phyloP scores from a whole-genome alignment of 2,888 invertebrate species.

The Chrysolina americana region DNA sequence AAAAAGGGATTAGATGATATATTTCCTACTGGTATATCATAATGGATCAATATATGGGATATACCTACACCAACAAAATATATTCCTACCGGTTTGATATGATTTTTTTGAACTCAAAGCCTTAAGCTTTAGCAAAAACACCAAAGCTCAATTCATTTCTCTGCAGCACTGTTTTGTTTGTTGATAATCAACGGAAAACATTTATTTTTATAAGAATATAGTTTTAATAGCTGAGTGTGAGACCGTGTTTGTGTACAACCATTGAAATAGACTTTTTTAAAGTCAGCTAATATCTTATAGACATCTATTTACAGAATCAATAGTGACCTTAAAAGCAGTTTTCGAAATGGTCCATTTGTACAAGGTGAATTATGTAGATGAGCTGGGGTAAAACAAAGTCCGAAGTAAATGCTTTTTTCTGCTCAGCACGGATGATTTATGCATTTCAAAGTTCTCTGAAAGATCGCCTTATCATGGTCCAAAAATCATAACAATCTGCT shows the following conservation, averaged over 20 bases:
- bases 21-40: background rate
- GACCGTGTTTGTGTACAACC: background rate
- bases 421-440: no score
- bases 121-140: background rate
- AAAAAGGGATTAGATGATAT: background rate
- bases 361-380: no score
- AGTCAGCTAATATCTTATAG: conserved; percentile 5
- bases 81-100: conserved; percentile 14
- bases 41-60: background rate
- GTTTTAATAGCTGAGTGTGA: no score
- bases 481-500: no score
- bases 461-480: no score
- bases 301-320: conserved; percentile 21
- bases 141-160: background rate
- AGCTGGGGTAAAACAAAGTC: no score
- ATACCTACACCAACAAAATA: conserved; percentile 6
- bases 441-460: no score
- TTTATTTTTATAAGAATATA: no score
- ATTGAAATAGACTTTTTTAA: conserved; percentile 3
- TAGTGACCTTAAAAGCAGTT: conserved; percentile 10
- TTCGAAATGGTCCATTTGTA: conserved; percentile 3
- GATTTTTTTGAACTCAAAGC: background rate
- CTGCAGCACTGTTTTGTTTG: conserved; percentile 11
- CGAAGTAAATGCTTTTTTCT: no score
- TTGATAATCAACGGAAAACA: background rate